A percentile compares a stretch with the other conserved stretches of the same genome.
phyloP scores from a whole-genome alignment of 2,797 vertebrate genomes.

The Ctenopoma multispine region DNA sequence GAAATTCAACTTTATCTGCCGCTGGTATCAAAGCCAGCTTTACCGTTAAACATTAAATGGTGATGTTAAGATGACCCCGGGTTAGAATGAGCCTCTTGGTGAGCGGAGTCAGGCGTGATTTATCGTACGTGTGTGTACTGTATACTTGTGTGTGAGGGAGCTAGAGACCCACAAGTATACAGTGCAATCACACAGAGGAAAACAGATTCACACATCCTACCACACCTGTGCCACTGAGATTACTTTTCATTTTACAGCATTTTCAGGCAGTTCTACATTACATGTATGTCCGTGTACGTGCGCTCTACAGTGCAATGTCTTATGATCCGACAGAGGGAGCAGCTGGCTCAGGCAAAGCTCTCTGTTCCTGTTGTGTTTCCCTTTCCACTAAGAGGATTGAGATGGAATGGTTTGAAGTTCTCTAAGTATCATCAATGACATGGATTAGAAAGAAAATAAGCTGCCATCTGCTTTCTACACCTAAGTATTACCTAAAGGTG shows the following conservation, averaged over 20 bases:
- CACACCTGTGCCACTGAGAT: slow-evolving; percentile 28
- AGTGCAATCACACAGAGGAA: slow-evolving; percentile 40
- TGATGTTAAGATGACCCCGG: slow-evolving; percentile 71
- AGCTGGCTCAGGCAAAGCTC: slow-evolving; percentile 27
- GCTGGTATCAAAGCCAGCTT: slow-evolving; percentile 65
- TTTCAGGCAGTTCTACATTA: slow-evolving; percentile 26
- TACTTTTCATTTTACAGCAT: slow-evolving; percentile 40
- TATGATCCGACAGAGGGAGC: slow-evolving; percentile 44
- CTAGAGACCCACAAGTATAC: slow-evolving; percentile 12
- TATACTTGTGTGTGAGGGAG: slow-evolving; percentile 1
- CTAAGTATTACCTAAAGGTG: neutral
- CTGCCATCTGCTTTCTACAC: too few species aligned
- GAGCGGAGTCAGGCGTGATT: slow-evolving; percentile 52
- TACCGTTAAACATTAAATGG: slow-evolving; percentile 68
- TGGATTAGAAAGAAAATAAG: neutral
- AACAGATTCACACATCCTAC: slow-evolving; percentile 47
- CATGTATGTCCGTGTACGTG: slow-evolving; percentile 2
- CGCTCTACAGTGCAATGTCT: neutral
- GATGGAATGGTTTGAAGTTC: neutral
- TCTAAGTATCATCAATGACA: neutral
- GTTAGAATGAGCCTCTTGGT: slow-evolving; percentile 29
- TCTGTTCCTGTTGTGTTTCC: slow-evolving; percentile 5
- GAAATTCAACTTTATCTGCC: slow-evolving; percentile 74
- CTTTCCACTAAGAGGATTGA: neutral
- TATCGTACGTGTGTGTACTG: slow-evolving; percentile 36